Conservation (phyloP, 1,140 invertebrate genomes). For the Drosophila pandora region DNA sequence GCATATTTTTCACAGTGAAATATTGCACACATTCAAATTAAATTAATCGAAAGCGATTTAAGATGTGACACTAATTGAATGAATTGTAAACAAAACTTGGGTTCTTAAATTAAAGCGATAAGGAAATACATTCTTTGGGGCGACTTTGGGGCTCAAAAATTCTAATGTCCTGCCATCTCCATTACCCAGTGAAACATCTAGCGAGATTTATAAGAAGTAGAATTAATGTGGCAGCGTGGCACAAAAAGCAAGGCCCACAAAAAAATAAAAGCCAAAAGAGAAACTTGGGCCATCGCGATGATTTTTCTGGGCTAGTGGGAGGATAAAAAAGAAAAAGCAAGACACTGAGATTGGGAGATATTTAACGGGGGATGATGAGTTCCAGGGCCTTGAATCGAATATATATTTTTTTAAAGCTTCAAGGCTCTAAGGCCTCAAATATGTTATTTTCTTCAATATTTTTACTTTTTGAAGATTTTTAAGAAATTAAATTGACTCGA, state of each 20-base stretch:
- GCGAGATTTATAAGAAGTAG: slow-evolving; percentile 76
- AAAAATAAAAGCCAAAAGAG: slow-evolving; percentile 20
- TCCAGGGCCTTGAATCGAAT: slow-evolving; percentile 56
- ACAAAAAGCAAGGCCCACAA: slow-evolving; percentile 1
- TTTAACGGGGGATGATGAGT: slow-evolving; percentile 22
- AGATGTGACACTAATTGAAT: slow-evolving; percentile 74
- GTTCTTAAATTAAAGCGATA: slow-evolving; percentile 44
- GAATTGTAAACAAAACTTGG: slow-evolving; percentile 19
- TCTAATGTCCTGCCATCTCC: slow-evolving; percentile 62
- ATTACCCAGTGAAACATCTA: slow-evolving; percentile 42
- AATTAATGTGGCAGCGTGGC: slow-evolving; percentile 73
- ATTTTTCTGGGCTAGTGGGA: slow-evolving; percentile 22
- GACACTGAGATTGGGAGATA: slow-evolving; percentile 7
- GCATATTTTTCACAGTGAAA: slow-evolving; percentile 12
- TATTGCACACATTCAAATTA: slow-evolving; percentile 25
- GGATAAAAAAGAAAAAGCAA: background rate
- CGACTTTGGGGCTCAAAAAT: slow-evolving; percentile 40
- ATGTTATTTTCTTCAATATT: slow-evolving; percentile 59
- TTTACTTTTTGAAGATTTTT: slow-evolving; percentile 32
- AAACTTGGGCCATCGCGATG: slow-evolving; percentile 48
- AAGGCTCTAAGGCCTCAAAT: slow-evolving; percentile 25
- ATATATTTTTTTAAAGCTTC: slow-evolving; percentile 64
- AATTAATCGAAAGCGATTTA: slow-evolving; percentile 68
- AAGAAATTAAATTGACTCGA: too few species aligned
- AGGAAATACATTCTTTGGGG: slow-evolving; percentile 48